A percentile compares a stretch with the other conserved stretches of the same genome.
Evolutionary conservation across 2,113 vertebrate species (phyloP).

Genomic region (Rynchops niger): DNA sequence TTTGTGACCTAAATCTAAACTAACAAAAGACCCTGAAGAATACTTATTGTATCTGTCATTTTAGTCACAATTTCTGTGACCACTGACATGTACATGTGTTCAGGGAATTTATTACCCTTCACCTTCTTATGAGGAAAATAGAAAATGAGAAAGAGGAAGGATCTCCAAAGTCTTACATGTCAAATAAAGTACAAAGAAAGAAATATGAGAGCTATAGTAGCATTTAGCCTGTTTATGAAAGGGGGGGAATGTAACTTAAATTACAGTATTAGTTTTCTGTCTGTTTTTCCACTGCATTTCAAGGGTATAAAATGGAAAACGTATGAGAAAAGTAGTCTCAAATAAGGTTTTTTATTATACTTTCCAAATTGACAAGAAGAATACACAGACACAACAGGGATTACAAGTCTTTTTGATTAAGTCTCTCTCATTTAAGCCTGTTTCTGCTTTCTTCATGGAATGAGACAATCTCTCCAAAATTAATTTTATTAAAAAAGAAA

Average conservation of each 20-base stretch:
- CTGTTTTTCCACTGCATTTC: background rate
- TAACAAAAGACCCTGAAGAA: conserved; percentile 3
- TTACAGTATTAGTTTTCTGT: conserved; percentile 2
- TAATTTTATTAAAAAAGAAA: conserved; percentile 25
- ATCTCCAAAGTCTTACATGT: background rate
- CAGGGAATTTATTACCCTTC: background rate
- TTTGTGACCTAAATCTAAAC: conserved; percentile 26
- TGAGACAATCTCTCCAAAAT: conserved; percentile 64
- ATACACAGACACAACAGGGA: conserved; percentile 66
- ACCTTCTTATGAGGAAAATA: background rate
- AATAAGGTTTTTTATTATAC: background rate
- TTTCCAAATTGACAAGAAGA: conserved; percentile 52
- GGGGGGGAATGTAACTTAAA: background rate
- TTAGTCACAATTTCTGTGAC: conserved; percentile 8
- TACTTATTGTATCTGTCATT: background rate
- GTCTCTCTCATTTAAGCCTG: conserved; percentile 57
- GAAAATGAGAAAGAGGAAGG: background rate
- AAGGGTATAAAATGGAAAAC: conserved; percentile 8
- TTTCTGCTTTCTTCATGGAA: conserved; percentile 55
- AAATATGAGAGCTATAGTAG: background rate
- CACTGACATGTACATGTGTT: background rate
- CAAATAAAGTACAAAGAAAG: background rate
- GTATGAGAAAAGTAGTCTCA: conserved; percentile 16
- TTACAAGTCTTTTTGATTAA: conserved; percentile 68
- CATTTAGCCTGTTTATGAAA: background rate